These are phyloP conservation scores for Siniperca knerii DNA, from an alignment of 2,113 vertebrate genomes.

Conservation along the genomic window DNA sequence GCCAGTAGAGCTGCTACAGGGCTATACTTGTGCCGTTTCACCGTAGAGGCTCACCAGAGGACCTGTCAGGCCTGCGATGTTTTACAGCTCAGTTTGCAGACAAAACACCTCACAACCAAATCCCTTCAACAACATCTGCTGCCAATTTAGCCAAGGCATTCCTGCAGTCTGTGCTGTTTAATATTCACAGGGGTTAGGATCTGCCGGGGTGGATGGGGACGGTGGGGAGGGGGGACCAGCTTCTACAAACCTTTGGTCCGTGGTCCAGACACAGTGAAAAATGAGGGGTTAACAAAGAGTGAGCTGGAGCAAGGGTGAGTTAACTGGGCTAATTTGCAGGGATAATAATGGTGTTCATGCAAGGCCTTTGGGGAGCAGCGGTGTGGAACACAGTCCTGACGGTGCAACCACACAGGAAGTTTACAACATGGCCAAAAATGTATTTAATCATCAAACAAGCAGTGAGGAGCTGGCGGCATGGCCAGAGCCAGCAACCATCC, in stretches of 20 bases:
- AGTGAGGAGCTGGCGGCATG: slow-evolving; percentile 63
- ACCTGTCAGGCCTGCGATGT: slow-evolving; percentile 77
- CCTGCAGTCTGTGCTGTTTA: slow-evolving; percentile 83
- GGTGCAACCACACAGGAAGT: slow-evolving; percentile 83
- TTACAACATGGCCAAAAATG: slow-evolving; percentile 80
- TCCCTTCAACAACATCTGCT: slow-evolving; percentile 84
- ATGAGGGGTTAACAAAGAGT: slow-evolving; percentile 83
- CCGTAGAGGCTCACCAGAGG: slow-evolving; percentile 65
- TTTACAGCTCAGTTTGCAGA: slow-evolving; percentile 83
- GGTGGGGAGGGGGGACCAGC: slow-evolving; percentile 20
- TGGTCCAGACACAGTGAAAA: slow-evolving; percentile 79
- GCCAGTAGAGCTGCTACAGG: slow-evolving; percentile 29
- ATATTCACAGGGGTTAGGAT: slow-evolving; percentile 85
- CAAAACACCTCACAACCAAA: slow-evolving; percentile 82
- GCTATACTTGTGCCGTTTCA: slow-evolving; percentile 50
- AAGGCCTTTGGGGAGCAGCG: slow-evolving; percentile 69
- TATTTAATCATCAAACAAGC: slow-evolving; percentile 82
- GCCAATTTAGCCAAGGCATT: slow-evolving; percentile 83
- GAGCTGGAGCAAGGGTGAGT: slow-evolving; percentile 74
- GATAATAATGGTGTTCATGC: slow-evolving; percentile 80
- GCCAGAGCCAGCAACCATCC: slow-evolving; percentile 67
- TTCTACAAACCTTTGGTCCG: slow-evolving; percentile 57
- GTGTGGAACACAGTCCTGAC: slow-evolving; percentile 72
- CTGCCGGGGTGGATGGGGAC: slow-evolving; percentile 59
- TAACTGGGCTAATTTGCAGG: slow-evolving; percentile 82